These are phyloP conservation scores for Hyposoter didymator DNA, from an alignment of 2,888 invertebrate species.

Conservation along the genomic window DNA sequence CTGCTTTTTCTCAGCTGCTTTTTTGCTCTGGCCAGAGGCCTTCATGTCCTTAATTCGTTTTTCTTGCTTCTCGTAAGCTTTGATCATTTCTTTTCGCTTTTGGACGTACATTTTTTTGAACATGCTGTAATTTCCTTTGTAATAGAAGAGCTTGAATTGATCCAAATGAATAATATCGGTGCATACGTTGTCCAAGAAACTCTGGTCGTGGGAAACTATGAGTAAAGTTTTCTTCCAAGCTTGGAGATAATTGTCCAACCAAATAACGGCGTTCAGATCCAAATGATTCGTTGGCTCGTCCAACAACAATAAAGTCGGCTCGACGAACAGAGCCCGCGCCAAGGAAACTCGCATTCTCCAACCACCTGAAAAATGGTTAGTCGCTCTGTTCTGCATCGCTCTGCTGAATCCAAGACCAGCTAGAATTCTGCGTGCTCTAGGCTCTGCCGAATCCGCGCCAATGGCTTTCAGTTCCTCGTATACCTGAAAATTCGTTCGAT, in stretches of 20 bases:
- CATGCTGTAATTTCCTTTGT: slow-evolving; percentile 98
- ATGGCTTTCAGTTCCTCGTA: slow-evolving; percentile 98
- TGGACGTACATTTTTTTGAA: slow-evolving; percentile 99
- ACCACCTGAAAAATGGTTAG: slow-evolving; percentile 96
- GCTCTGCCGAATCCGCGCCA: slow-evolving; percentile 99
- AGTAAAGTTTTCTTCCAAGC: slow-evolving; percentile 99
- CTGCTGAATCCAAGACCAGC: slow-evolving; percentile 98
- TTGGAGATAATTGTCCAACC: slow-evolving; percentile 99
- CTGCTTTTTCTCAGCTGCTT: slow-evolving; percentile 97
- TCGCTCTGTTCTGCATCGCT: slow-evolving; percentile 95
- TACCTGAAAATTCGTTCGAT: slow-evolving; percentile 85
- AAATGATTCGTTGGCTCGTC: slow-evolving; percentile 99
- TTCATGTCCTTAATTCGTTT: slow-evolving; percentile 98
- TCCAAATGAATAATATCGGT: slow-evolving; percentile 99
- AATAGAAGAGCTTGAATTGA: slow-evolving; percentile 96
- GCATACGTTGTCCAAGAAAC: slow-evolving; percentile 99
- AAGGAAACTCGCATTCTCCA: slow-evolving; percentile 99
- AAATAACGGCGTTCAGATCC: slow-evolving; percentile 99
- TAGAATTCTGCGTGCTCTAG: slow-evolving; percentile 96
- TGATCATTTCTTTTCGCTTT: slow-evolving; percentile 97
- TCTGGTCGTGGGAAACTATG: slow-evolving; percentile 99
- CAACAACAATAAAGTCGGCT: slow-evolving; percentile 97
- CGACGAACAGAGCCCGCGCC: slow-evolving; percentile 97
- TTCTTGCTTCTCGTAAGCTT: slow-evolving; percentile 99
- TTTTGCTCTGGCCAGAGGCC: slow-evolving; percentile 97